Evolutionary conservation across 2,797 vertebrate genomes (phyloP).

Genomic region (Lepidocolaptes lacrymiger): DNA sequence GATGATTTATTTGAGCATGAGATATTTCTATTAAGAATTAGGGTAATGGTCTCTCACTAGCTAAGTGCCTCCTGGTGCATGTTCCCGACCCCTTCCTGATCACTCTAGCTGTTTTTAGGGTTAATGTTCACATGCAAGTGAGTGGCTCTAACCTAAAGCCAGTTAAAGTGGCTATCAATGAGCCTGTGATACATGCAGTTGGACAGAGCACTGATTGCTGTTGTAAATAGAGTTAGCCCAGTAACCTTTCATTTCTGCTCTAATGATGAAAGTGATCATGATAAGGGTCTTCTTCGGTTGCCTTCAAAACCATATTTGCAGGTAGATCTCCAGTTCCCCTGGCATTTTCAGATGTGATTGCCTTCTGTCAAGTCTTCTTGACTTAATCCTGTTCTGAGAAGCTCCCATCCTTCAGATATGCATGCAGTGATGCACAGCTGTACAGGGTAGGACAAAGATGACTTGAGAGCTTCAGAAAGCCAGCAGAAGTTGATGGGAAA

Average conservation of each 20-base stretch:
- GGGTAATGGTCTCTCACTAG: background rate
- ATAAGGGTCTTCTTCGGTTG: conserved; percentile 62
- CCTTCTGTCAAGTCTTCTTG: background rate
- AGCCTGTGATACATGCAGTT: conserved; percentile 25
- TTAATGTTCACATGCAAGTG: background rate
- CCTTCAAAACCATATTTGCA: conserved; percentile 61
- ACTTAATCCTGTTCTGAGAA: background rate
- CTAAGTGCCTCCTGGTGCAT: background rate
- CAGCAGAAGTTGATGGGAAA: background rate
- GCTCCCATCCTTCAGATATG: background rate
- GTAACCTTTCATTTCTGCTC: conserved; percentile 69
- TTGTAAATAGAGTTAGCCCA: conserved; percentile 71
- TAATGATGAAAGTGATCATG: conserved; percentile 52
- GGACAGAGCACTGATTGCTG: conserved; percentile 35
- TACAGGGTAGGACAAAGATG: background rate
- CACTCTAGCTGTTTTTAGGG: background rate
- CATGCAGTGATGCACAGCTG: background rate
- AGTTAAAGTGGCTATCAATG: conserved; percentile 35
- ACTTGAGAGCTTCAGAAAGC: background rate
- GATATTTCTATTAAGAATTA: background rate
- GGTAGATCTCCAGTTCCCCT: conserved; percentile 12
- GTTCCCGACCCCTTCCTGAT: background rate
- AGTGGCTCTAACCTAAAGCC: conserved; percentile 28
- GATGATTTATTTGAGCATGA: background rate
- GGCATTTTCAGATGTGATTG: background rate